Base-by-base conservation (phyloP, 2,113 vertebrate genomes). In the Orcinus orca region DNA sequence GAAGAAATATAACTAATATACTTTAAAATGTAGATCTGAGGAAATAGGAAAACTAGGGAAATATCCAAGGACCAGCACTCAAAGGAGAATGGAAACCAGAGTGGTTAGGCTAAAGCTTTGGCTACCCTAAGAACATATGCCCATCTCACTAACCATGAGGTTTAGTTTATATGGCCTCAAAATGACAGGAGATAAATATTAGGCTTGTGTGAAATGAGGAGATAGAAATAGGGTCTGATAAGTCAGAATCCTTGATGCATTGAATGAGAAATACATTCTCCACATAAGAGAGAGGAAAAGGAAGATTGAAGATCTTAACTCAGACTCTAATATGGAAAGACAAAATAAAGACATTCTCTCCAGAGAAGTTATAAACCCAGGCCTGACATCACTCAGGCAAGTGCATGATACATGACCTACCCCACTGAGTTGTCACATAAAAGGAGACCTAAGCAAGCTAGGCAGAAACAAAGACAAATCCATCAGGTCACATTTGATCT, bases 151-250 rank as follows among this genome's bases (percentile, higher is more conserved):
- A 60, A 65, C 55, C 15, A 65, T 81, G 36, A 47, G 3, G 5
- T 65, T 80, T 88, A 25, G 2, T 6, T 82, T 81, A 94, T 76
- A 81, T 92, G 25, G 5, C 38, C 73, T 92, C 38, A 96, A 62
- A 85, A 76, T 50, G 26, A 91, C 9, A 62, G 33, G n/a, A 79
- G 14, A 55, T 67, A 68, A 92, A 67, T 82, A 62, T 17, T 29
- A 13, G 68, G 5, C 20, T 94, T 23, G 25, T 77, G 73, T n/a
- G 17, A 33, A 92, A 92, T 79, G 20, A 0, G 2, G 6, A 29
- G 4, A 68, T 23, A 90, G 5, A 86, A 50, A 21, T 33, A 6
- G 47, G 8, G 44, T 13, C 13, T 38, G 62, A 13, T 65, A 82
- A 83, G 5, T 14, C 36, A 81, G 8, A 88, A 25, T 29, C 29